Base-by-base conservation (phyloP, 1,140 invertebrate species). In the Macrotrachela quadricornifera region DNA sequence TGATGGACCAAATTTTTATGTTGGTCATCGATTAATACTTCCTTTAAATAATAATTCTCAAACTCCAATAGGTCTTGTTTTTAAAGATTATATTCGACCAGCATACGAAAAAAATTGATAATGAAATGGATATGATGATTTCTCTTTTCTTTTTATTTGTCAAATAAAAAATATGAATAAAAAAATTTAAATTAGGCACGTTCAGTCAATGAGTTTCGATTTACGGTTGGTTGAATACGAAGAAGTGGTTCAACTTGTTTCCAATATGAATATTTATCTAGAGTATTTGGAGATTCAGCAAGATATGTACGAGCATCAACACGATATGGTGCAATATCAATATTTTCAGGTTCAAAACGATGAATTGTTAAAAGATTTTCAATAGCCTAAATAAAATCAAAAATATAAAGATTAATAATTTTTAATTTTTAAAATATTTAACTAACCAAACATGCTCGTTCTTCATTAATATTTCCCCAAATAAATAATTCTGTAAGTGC, bases 391-490 rank as follows among this genome's bases (percentile, higher is more conserved):
- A 61, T 58, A 55, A 46, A 46, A 37, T 45, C 36, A 57, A 1
- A 40, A 41, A 46, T 13, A 54, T 40, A 15, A 30, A 45, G 13
- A 44, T 38, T 13, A n/a, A n/a, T n/a, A n/a, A n/a, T n/a, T n/a
- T n/a, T n/a, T n/a, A n/a, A n/a, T n/a, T n/a, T n/a, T n/a, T 8
- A 30, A 30, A 30, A 30, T n/a, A 43, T 12, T 30, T 9, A 43
- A 52, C 65, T 62, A 60, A 70, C 68, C 54, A 65, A 64, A 52
- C 61, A 62, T 15, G 63, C 66, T 40, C 60, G 51, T 48, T 67
- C 63, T 49, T 69, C 66, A n/a, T 65, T 53, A 10, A 62, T 56
- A 54, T 71, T 71, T 16, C 69, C 69, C 67, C 67, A 70, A 46
- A 71, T 65, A 57, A 59, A 71, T 37, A 71, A 58, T 49, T 61